Evolutionary conservation across 2,888 invertebrate genomes (phyloP).

Genomic region (Chymomyza fuscimana): DNA sequence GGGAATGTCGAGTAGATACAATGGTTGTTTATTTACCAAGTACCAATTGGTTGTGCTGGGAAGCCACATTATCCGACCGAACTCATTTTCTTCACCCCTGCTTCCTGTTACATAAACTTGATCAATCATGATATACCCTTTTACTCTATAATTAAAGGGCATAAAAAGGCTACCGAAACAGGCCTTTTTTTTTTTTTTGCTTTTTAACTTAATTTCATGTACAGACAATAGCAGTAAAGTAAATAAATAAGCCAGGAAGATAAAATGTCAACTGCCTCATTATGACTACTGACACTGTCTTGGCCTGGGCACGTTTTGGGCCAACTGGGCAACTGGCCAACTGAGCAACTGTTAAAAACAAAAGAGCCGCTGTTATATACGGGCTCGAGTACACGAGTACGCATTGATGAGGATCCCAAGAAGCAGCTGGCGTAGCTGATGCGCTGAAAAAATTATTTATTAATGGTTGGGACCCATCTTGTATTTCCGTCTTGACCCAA

Average conservation of each 20-base stretch:
- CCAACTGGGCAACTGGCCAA: slow-evolving; percentile 14
- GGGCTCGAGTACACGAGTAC: slow-evolving; percentile 43
- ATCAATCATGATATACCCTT: too few relatives aligned
- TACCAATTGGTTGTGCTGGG: too few relatives aligned
- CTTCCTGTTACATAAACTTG: too few relatives aligned
- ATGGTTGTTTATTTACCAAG: too few relatives aligned
- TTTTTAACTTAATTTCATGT: slow-evolving; percentile 8
- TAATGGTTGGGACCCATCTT: slow-evolving; percentile 48
- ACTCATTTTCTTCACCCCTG: too few relatives aligned
- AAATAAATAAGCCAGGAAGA: slow-evolving; percentile 1
- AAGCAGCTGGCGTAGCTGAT: slow-evolving; percentile 1
- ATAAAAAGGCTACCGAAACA: slow-evolving; percentile 1
- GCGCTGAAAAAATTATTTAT: slow-evolving; percentile 54
- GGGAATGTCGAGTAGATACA: too few relatives aligned
- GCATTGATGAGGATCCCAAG: slow-evolving; percentile 13
- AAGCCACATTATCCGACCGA: too few relatives aligned
- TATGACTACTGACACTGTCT: background rate
- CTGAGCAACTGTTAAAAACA: slow-evolving; percentile 52
- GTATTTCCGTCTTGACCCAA: slow-evolving; percentile 71
- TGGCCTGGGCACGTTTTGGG: slow-evolving; percentile 44
- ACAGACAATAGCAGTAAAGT: slow-evolving; percentile 1
- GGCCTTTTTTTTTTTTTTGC: background rate
- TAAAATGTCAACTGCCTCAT: background rate
- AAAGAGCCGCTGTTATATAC: slow-evolving; percentile 49
- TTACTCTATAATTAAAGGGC: too few relatives aligned